phyloP scores from a whole-genome alignment of 2,888 invertebrate species.

The Nymphalis c-album region DNA sequence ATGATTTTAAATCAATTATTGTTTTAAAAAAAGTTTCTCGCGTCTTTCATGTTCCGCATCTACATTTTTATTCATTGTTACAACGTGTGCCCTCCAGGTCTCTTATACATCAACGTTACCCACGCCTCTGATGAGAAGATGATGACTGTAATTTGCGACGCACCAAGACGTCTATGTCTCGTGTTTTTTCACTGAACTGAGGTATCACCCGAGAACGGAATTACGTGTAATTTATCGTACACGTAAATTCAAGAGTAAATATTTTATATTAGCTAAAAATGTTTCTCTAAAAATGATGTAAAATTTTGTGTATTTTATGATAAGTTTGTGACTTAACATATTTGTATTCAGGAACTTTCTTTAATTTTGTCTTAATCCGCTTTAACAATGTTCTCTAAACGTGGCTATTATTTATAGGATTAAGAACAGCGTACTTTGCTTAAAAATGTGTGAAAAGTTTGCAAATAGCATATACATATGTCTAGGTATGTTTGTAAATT shows the following conservation, averaged over 20 bases:
- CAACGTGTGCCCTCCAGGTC: conserved; percentile 56
- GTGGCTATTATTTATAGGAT: conserved; percentile 28
- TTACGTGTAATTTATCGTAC: conserved; percentile 80
- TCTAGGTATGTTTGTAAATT: not conserved
- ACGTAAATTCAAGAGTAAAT: conserved; percentile 49
- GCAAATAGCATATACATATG: not conserved
- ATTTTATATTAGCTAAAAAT: conserved; percentile 10
- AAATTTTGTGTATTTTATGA: conserved; percentile 35
- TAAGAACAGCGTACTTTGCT: conserved; percentile 19
- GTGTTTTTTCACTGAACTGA: conserved; percentile 79
- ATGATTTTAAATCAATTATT: not conserved
- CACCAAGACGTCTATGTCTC: conserved; percentile 82
- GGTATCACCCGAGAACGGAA: conserved; percentile 80
- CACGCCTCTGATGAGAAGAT: conserved; percentile 80
- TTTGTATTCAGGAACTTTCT: conserved; percentile 24
- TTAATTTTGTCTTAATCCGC: conserved; percentile 28
- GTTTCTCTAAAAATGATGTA: not conserved
- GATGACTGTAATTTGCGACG: conserved; percentile 81
- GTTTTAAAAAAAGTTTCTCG: not conserved
- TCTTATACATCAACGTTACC: conserved; percentile 78
- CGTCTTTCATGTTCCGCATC: conserved; percentile 26
- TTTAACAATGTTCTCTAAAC: conserved; percentile 29
- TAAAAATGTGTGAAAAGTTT: not conserved
- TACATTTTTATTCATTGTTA: conserved; percentile 40
- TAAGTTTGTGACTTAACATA: conserved; percentile 10